These are phyloP conservation scores for Crossaster papposus DNA, from an alignment of 53 echinoderm and acorn worm species.

Conservation along the genomic window DNA sequence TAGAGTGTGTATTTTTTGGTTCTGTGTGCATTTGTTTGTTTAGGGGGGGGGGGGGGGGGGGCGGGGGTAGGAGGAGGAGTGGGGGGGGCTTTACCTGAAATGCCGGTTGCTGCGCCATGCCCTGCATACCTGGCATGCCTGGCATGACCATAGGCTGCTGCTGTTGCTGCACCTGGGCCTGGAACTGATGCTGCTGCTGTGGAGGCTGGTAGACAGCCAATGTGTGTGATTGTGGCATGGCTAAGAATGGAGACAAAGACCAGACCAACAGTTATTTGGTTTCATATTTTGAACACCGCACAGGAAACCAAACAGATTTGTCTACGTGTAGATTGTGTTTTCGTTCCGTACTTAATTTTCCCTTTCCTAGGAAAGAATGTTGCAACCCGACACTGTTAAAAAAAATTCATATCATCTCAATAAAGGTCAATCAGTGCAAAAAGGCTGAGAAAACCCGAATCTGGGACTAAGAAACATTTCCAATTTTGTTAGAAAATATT, in stretches of 20 bases:
- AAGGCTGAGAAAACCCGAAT: no score
- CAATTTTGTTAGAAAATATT: no score
- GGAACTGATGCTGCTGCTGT: constrained; percentile 67
- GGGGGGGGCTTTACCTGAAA: constrained; percentile 49
- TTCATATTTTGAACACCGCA: no score
- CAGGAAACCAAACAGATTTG: no score
- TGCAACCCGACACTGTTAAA: no score
- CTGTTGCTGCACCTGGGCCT: constrained; percentile 48
- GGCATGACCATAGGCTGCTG: constrained; percentile 53
- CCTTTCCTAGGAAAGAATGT: no score
- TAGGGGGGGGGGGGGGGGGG: background rate
- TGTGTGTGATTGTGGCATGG: constrained; percentile 51
- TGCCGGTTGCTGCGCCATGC: constrained; percentile 49
- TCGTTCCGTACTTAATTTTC: no score
- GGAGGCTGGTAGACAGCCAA: constrained; percentile 82
- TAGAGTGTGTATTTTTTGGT: background rate
- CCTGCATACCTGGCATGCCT: constrained; percentile 29
- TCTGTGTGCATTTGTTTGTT: no score
- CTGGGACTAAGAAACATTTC: no score
- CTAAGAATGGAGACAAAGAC: background rate
- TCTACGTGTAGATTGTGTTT: no score
- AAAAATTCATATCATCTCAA: no score
- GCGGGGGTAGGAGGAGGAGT: background rate
- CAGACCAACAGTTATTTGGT: background rate
- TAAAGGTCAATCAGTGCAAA: no score